Evolutionary conservation across 1,140 invertebrate genomes (phyloP), one percentile per base, ranked within the genome.

Genomic region (Cyphomyrmex costatus): DNA sequence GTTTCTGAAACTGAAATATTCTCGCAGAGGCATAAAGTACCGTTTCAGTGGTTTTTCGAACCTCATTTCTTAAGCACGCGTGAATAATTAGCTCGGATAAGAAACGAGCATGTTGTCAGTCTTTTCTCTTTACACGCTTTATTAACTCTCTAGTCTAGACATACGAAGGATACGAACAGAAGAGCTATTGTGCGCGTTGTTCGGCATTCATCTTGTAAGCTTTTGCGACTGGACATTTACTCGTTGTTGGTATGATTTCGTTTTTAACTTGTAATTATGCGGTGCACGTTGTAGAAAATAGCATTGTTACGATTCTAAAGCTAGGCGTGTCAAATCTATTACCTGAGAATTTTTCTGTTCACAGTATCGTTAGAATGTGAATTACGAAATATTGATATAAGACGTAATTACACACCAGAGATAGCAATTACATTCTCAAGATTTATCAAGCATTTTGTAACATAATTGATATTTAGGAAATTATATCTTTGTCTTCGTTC

Each of bases 51-150:
- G 61, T 46, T 86, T 87, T 89, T 79, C 49, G 61, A 79, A 84
- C 56, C 77, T 85, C 85, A 51, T 84, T 86, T 78, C 76, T 87
- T 83, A 77, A 91, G 86, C 86, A 90, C 91, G 85, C 88, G 90
- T 92, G 91, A 93, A 92, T 93, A 89, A 90, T 92, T 92, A 92
- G 88, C 91, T 66, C 73, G 88, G 73, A 86, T 89, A 86, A 90
- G 89, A 70, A 90, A 78, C 82, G 86, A 56, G 78, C 80, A 65
- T 86, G 86, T 91, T 88, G 79, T 70, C 87, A 86, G 88, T 70
- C 90, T 92, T 89, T 92, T 92, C 90, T 92, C 92, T 92, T 92
- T 92, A 84, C 91, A 90, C 88, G 87, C 85, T 91, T 92, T 92
- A 92, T 92, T 92, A 92, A 92, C 92, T 92, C 92, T 89, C 86